Evolutionary conservation across 2,888 invertebrate genomes (phyloP).

Genomic region (Zootermopsis nevadensis): DNA sequence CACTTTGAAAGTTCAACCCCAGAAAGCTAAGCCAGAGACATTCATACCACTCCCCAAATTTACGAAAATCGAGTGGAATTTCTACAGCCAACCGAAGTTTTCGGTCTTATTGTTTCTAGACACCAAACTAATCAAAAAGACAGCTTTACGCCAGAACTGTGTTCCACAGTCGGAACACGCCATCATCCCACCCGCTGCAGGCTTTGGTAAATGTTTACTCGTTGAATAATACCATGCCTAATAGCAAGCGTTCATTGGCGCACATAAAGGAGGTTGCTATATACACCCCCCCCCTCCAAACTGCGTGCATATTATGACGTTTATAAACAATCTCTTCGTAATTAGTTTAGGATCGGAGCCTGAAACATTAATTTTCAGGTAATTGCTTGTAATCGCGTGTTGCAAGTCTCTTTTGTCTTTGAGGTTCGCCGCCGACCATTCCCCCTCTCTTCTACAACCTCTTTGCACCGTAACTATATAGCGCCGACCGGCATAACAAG

Average conservation of each 20-base stretch:
- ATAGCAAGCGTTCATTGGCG: neutral
- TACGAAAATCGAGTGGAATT: too few species aligned
- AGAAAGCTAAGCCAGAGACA: too few species aligned
- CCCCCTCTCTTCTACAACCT: neutral
- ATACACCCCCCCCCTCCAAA: neutral
- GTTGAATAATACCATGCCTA: neutral
- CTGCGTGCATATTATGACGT: constrained; percentile 36
- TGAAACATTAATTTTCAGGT: constrained; percentile 52
- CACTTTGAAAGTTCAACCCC: too few species aligned
- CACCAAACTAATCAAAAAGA: constrained; percentile 2
- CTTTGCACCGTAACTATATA: neutral
- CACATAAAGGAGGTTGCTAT: neutral
- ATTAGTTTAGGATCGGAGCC: constrained; percentile 50
- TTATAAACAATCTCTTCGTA: constrained; percentile 45
- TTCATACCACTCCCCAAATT: too few species aligned
- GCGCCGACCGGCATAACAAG: neutral
- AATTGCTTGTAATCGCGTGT: constrained; percentile 53
- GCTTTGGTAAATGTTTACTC: constrained; percentile 25
- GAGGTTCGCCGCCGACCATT: constrained; percentile 48
- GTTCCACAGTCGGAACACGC: neutral
- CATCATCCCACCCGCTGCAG: neutral
- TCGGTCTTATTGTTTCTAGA: neutral
- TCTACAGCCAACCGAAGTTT: too few species aligned
- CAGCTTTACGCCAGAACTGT: neutral
- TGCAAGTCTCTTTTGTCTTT: constrained; percentile 49